phyloP scores from a whole-genome alignment of 2,888 invertebrate genomes.

The Lasioglossum figueresi region DNA sequence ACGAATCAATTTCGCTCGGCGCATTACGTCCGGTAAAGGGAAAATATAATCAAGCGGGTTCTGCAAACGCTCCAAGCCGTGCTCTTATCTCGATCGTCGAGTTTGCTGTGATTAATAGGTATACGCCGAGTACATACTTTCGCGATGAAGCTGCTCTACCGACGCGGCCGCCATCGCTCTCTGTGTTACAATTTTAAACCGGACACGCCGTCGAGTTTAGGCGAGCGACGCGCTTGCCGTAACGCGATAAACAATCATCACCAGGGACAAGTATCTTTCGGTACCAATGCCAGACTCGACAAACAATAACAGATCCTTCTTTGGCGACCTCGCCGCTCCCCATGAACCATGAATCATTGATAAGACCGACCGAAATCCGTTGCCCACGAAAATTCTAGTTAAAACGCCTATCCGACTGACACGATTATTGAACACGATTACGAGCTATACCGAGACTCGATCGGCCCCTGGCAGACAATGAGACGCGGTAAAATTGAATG shows the following conservation, averaged over 20 bases:
- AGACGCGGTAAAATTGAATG: not conserved
- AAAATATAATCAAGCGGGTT: slow-evolving; percentile 30
- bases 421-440: slow-evolving; percentile 46
- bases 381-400: slow-evolving; percentile 31
- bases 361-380: slow-evolving; percentile 22
- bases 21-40: slow-evolving; percentile 10
- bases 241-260: slow-evolving; percentile 23
- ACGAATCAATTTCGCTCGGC: slow-evolving; percentile 30
- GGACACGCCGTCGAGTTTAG: not conserved
- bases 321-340: slow-evolving; percentile 11
- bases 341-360: slow-evolving; percentile 43
- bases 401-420: slow-evolving; percentile 19
- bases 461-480: not conserved
- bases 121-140: slow-evolving; percentile 15
- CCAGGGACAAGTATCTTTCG: slow-evolving; percentile 10
- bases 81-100: slow-evolving; percentile 25
- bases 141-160: slow-evolving; percentile 1
- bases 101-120: slow-evolving; percentile 18
- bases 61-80: slow-evolving; percentile 13
- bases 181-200: slow-evolving; percentile 1
- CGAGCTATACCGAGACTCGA: not conserved
- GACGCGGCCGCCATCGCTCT: not conserved
- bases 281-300: not conserved
- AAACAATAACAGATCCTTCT: slow-evolving; percentile 42
- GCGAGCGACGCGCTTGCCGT: not conserved